Evolutionary conservation across 2,888 invertebrate species (phyloP), one percentile per base, ranked within the genome.

Genomic region (Arge pagana): DNA sequence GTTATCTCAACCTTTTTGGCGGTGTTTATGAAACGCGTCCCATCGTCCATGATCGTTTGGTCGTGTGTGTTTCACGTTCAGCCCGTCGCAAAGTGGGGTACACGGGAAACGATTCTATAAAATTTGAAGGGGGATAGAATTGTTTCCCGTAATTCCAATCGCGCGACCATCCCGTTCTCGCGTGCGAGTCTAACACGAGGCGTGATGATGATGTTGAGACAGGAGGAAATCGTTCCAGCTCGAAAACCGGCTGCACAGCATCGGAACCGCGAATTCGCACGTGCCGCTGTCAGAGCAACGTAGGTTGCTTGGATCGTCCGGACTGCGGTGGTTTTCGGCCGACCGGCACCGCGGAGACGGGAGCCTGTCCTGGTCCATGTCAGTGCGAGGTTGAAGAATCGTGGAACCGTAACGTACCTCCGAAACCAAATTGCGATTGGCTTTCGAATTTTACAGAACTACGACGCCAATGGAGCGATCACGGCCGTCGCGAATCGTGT

Each of bases 401-500:
- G 0, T 74, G 73, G 73, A 71, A 73, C 42, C 59, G 59, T 7
- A 65, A 61, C 42, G 57, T 55, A 3, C 72, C 73, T 5, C 72
- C 72, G 3, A 68, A 62, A 37, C 69, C 72, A 10, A 64, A 68
- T 41, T 63, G 66, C 50, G 63, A 62, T 28, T 72, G 74, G 72
- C 35, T 67, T 3, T 61, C 48, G n/a, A 72, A 70, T 26, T 74
- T 74, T 28, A 58, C 57, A 23, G 67, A 71, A 36, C 50, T 73
- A 10, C 66, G 73, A 19, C 61, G 73, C 30, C 69, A 66, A 26
- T 73, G 73, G 73, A 73, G 73, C 52, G 63, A 72, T 51, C 64
- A 70, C 56, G 68, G 64, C 3, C 64, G 68, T 19, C 60, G 57
- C 23, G 60, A 59, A 42, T 60, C 53, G 45, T 71, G 70, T 57